Conservation (phyloP, 2,797 vertebrate genomes). For the Sternotherus odoratus region DNA sequence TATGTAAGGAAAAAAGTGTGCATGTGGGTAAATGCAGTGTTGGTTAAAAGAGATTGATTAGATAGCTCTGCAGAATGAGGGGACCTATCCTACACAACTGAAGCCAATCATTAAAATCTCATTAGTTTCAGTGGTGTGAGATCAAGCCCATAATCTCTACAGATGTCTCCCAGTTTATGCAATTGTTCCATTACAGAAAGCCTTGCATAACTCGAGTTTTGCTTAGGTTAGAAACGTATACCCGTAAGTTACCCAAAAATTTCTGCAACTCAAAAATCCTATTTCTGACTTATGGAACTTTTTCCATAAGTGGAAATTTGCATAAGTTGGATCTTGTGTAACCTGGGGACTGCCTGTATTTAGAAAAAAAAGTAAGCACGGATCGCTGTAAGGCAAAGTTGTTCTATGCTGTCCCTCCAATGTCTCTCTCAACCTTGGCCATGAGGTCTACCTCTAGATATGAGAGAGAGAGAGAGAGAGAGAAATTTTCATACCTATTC, state of each 20-base stretch:
- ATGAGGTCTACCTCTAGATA: background rate
- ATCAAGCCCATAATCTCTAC: background rate
- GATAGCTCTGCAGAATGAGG: background rate
- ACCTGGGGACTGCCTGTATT: background rate
- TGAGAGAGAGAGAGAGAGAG: background rate
- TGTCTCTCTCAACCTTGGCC: background rate
- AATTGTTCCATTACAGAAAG: no score
- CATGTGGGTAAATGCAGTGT: background rate
- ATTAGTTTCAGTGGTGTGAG: background rate
- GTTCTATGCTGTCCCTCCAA: constrained; percentile 39
- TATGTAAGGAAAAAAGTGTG: background rate
- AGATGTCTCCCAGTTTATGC: no score
- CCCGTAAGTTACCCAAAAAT: no score
- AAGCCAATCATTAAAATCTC: background rate
- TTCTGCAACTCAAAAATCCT: no score
- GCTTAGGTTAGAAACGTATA: no score
- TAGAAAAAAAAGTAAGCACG: background rate
- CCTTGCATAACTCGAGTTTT: no score
- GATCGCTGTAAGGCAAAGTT: background rate
- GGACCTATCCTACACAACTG: background rate
- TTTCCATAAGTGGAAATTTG: no score
- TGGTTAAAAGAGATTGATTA: background rate
- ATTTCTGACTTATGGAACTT: no score
- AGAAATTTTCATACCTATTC: constrained; percentile 43
- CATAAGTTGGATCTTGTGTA: no score